Evolutionary conservation across 2,888 invertebrate genomes (phyloP).

Genomic region (Scrobipalpa atriplicella): DNA sequence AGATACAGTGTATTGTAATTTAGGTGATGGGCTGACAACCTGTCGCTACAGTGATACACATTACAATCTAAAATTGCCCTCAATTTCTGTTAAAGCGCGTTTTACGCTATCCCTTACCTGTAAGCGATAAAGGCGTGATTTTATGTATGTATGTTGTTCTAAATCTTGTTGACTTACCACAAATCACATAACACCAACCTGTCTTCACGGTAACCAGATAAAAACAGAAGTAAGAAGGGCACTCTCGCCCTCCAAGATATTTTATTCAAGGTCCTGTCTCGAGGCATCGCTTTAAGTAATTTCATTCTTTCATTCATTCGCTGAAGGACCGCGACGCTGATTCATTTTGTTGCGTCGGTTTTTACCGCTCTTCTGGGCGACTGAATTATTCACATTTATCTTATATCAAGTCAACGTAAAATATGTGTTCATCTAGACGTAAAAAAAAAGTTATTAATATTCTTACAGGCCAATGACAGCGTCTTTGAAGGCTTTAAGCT

Average conservation of each 20-base stretch:
- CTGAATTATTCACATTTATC: background rate
- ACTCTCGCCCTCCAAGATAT: background rate
- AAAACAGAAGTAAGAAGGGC: background rate
- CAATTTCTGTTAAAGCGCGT: no score
- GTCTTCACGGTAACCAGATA: background rate
- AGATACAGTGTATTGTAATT: no score
- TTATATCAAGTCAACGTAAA: background rate
- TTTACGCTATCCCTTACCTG: no score
- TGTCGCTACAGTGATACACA: no score
- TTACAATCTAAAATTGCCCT: no score
- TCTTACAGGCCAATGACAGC: no score
- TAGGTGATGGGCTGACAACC: no score
- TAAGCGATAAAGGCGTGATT: no score
- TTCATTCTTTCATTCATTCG: background rate
- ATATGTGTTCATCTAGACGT: background rate
- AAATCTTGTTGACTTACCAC: background rate
- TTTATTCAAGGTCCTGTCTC: constrained; percentile 16
- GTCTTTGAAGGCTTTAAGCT: no score
- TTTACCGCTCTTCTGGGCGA: background rate
- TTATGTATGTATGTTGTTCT: no score
- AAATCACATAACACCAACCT: background rate
- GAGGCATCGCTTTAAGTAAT: constrained; percentile 13
- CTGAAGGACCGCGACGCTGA: constrained; percentile 9
- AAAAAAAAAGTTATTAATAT: background rate
- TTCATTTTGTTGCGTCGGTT: constrained; percentile 2